phyloP scores from a whole-genome alignment of 2,113 vertebrate species.

The Nesogale talazaci region DNA sequence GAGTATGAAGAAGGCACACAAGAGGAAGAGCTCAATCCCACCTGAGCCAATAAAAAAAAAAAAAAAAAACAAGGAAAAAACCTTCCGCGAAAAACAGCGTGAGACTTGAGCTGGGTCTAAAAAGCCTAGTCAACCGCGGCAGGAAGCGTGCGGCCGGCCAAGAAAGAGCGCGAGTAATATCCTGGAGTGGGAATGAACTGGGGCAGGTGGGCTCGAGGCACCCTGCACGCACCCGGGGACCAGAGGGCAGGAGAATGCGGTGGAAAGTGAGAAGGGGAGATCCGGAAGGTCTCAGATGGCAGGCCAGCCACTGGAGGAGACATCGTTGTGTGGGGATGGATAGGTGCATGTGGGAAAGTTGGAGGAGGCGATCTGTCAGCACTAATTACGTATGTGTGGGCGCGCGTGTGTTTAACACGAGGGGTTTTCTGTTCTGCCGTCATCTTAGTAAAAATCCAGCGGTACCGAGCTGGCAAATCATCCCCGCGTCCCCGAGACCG shows the following conservation, averaged over 20 bases:
- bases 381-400: neutral
- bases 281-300: neutral
- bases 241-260: neutral
- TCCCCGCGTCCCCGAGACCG: slow-evolving; percentile 73
- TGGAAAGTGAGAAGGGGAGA: neutral
- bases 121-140: neutral
- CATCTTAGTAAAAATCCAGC: slow-evolving; percentile 77
- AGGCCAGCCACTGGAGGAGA: neutral
- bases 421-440: slow-evolving; percentile 61
- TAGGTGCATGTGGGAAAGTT: neutral
- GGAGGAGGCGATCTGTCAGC: slow-evolving; percentile 29
- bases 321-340: neutral
- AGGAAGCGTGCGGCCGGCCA: neutral
- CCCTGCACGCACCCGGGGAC: neutral
- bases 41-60: neutral
- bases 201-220: neutral
- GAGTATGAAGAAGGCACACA: neutral
- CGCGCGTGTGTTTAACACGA: slow-evolving; percentile 21
- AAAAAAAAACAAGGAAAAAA: too few species aligned
- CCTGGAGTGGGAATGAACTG: neutral
- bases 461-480: slow-evolving; percentile 70
- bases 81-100: neutral
- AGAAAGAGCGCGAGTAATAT: neutral
- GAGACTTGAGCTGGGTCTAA: neutral
- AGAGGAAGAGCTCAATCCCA: neutral